phyloP scores from a whole-genome alignment of 2,888 invertebrate species.

The Lasioglossum figueresi region DNA sequence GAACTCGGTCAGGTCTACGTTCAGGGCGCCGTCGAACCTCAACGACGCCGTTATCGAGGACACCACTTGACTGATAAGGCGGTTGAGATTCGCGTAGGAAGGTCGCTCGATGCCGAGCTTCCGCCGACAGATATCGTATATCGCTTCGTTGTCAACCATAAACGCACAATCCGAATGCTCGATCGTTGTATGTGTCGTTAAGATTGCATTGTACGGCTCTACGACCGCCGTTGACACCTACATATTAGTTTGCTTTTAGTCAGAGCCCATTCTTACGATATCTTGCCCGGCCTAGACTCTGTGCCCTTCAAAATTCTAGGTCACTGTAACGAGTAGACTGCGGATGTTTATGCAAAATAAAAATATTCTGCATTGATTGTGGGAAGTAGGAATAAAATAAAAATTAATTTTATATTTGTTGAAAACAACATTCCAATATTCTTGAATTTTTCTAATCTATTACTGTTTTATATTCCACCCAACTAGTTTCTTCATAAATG shows the following conservation, averaged over 20 bases:
- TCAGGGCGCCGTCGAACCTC: slow-evolving; percentile 88
- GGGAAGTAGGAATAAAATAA: too few relatives aligned
- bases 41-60: slow-evolving; percentile 87
- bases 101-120: slow-evolving; percentile 93
- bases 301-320: background rate
- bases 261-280: background rate
- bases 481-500: too few relatives aligned
- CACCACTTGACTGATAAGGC: slow-evolving; percentile 90
- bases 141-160: slow-evolving; percentile 98
- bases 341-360: too few relatives aligned
- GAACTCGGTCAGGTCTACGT: slow-evolving; percentile 95
- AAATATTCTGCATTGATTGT: too few relatives aligned
- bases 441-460: too few relatives aligned
- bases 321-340: too few relatives aligned
- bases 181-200: slow-evolving; percentile 96
- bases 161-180: slow-evolving; percentile 95
- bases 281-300: background rate
- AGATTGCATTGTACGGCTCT: slow-evolving; percentile 96
- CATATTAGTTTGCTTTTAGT: background rate
- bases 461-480: too few relatives aligned
- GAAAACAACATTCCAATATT: too few relatives aligned
- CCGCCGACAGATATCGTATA: slow-evolving; percentile 95
- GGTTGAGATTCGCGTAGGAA: slow-evolving; percentile 93
- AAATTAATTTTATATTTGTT: too few relatives aligned
- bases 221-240: slow-evolving; percentile 96